Conservation (phyloP, 2,888 invertebrate genomes). For the Emmelina monodactyla region DNA sequence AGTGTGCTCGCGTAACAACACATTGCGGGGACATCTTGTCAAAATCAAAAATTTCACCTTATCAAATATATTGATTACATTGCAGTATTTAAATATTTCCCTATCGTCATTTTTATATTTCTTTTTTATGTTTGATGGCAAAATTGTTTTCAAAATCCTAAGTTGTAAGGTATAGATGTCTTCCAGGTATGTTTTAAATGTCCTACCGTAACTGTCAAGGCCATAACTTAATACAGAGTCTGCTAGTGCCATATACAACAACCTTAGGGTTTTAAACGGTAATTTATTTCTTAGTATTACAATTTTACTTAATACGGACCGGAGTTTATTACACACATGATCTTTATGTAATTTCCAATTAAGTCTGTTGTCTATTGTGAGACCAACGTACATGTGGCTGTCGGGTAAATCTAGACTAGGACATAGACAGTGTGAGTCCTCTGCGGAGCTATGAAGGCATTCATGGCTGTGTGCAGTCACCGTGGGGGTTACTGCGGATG, state of each 20-base stretch:
- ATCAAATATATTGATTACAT: background rate
- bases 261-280: background rate
- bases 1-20: background rate
- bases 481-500: background rate
- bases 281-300: conserved; percentile 3
- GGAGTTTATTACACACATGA: conserved; percentile 5
- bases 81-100: background rate
- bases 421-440: background rate
- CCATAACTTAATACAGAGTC: conserved; percentile 3
- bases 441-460: background rate
- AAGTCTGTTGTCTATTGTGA: conserved; percentile 4
- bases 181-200: too few relatives aligned
- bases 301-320: conserved; percentile 2
- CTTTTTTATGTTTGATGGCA: background rate
- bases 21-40: background rate
- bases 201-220: conserved; percentile 2
- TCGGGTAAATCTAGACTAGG: background rate
- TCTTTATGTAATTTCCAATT: conserved; percentile 5
- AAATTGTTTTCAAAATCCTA: conserved; percentile 2
- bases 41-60: background rate
- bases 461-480: conserved; percentile 2
- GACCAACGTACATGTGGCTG: conserved; percentile 4
- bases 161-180: conserved; percentile 2
- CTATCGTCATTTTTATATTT: background rate
- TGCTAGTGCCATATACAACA: background rate